Evolutionary conservation across 2,888 invertebrate species (phyloP).

Genomic region (Clostera curtula): DNA sequence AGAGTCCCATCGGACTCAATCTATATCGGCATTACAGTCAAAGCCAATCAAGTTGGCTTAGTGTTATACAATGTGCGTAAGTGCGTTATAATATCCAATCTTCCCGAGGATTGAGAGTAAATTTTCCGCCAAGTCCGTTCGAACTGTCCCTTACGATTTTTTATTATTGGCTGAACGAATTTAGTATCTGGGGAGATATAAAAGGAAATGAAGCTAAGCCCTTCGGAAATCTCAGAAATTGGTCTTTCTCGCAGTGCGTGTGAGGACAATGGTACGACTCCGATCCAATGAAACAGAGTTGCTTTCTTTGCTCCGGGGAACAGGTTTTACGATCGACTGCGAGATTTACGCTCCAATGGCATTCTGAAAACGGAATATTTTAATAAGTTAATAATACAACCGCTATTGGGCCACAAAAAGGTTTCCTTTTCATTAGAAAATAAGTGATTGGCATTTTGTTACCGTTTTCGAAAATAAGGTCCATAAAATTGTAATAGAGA

Average conservation of each 20-base stretch:
- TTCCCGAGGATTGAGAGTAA: conserved; percentile 49
- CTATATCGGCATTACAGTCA: conserved; percentile 6
- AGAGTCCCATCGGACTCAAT: conserved; percentile 2
- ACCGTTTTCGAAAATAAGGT: background rate
- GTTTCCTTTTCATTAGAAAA: conserved; percentile 35
- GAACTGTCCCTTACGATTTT: conserved; percentile 63
- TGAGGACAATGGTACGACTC: conserved; percentile 62
- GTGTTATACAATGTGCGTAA: conserved; percentile 28
- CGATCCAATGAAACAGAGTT: conserved; percentile 59
- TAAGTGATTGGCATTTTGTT: conserved; percentile 19
- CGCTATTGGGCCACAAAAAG: conserved; percentile 30
- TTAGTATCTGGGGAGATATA: conserved; percentile 73
- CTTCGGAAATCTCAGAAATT: conserved; percentile 74
- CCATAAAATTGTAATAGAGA: too few species aligned
- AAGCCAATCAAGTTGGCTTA: conserved; percentile 25
- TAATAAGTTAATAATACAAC: conserved; percentile 45
- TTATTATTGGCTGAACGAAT: conserved; percentile 72
- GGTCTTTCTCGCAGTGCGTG: conserved; percentile 64
- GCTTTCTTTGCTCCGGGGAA: conserved; percentile 55
- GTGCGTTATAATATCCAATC: conserved; percentile 53
- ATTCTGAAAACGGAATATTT: conserved; percentile 53
- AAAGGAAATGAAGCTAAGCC: conserved; percentile 74
- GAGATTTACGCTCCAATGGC: conserved; percentile 58
- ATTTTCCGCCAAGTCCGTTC: conserved; percentile 61
- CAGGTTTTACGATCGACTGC: conserved; percentile 62